A percentile compares a stretch with the other conserved stretches of the same genome.
Evolutionary conservation across 2,888 invertebrate genomes (phyloP).

Genomic region (Acanthosepion pharaonis): DNA sequence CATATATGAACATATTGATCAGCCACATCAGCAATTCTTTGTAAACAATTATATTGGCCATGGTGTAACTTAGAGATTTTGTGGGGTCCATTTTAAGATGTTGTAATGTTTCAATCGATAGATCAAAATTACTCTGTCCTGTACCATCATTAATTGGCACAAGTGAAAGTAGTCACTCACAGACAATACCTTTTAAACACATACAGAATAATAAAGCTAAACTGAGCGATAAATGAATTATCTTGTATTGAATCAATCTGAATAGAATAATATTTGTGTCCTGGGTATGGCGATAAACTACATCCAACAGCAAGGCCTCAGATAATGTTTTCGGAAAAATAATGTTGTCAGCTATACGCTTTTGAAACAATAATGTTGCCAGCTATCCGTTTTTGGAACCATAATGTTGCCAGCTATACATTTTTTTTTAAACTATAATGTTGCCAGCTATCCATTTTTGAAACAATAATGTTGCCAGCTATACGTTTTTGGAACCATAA

Average conservation of each 20-base stretch:
- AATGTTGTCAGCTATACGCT: too few species aligned
- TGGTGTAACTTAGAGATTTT: conserved; percentile 10
- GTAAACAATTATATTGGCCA: neutral
- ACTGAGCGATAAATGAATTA: neutral
- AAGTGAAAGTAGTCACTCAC: conserved; percentile 39
- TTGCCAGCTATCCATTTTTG: too few species aligned
- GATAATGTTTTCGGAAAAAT: too few species aligned
- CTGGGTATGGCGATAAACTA: too few species aligned
- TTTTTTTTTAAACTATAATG: too few species aligned
- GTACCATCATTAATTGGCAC: neutral
- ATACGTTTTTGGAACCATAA: too few species aligned
- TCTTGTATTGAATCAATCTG: neutral
- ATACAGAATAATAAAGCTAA: conserved; percentile 20
- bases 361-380: too few species aligned
- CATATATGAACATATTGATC: conserved; percentile 6
- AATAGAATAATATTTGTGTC: neutral
- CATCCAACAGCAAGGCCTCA: too few species aligned
- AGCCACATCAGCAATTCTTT: conserved; percentile 25
- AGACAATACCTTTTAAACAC: conserved; percentile 21
- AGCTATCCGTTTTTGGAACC: too few species aligned
- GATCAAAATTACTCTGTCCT: conserved; percentile 13
- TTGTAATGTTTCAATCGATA: neutral
- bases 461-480: too few species aligned
- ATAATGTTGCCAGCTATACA: too few species aligned
- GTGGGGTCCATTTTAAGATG: conserved; percentile 33